Percentiles rank a stretch among this genome's conserved stretches.
These are phyloP conservation scores for Spodoptera litura DNA, from an alignment of 1,140 invertebrate genomes.

Conservation along the genomic window DNA sequence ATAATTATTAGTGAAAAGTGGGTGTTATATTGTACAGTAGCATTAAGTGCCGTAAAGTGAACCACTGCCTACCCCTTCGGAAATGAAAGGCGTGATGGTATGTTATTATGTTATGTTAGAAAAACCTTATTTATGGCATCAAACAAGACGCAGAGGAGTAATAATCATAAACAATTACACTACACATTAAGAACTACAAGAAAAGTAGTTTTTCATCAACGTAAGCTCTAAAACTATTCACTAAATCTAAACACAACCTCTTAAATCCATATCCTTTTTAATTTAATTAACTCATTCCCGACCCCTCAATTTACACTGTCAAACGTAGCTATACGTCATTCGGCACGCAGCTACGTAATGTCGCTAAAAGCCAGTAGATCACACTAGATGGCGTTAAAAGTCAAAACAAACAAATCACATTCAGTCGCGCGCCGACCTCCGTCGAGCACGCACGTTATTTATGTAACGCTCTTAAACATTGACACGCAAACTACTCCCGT, in stretches of 20 bases:
- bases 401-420: slow-evolving; percentile 54
- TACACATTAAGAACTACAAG: not conserved
- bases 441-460: slow-evolving; percentile 43
- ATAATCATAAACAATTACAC: too few species aligned
- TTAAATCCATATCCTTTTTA: slow-evolving; percentile 30
- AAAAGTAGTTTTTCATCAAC: not conserved
- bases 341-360: slow-evolving; percentile 43
- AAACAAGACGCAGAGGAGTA: too few species aligned
- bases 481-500: slow-evolving; percentile 35
- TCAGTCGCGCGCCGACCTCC: slow-evolving; percentile 37
- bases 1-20: too few species aligned
- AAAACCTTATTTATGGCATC: too few species aligned
- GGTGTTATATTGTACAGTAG: too few species aligned
- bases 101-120: too few species aligned
- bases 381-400: slow-evolving; percentile 51
- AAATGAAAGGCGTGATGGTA: too few species aligned
- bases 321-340: slow-evolving; percentile 31
- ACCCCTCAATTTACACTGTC: slow-evolving; percentile 32
- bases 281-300: slow-evolving; percentile 44
- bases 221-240: not conserved
- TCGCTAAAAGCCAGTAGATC: slow-evolving; percentile 53
- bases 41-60: too few species aligned
- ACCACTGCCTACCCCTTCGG: too few species aligned
- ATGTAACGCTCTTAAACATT: slow-evolving; percentile 45
- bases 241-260: slow-evolving; percentile 4